Base-by-base conservation (phyloP, 2,797 vertebrate genomes). In the Sylvia borin region DNA sequence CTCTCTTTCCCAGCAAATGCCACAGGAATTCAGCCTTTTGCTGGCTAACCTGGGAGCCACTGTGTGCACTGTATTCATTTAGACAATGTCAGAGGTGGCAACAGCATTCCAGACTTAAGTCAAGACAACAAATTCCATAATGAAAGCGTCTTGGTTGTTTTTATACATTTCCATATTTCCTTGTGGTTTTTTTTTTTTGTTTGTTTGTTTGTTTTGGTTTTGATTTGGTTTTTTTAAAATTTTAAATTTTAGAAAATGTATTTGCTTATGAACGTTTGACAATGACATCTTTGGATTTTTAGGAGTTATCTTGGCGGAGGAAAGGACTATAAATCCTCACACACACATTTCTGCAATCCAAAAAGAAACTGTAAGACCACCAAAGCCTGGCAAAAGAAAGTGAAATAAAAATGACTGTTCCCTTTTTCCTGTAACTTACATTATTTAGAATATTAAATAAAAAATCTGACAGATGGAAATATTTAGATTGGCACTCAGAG, bases 391-490 rank as follows among this genome's bases (percentile, higher is more conserved):
- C 75, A 90, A 93, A 94, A 83, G 51, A 67, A 88, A 90, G 26
- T 48, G 42, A 88, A 93, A 94, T 90, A 76, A 85, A 93, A 90
- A 85, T 58, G 21, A 72, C 34, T 72, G 14, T 81, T 95, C 54
- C 26, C 3, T 89, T 90, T 91, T 73, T 13, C 72, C 77, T 86
- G 25, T 27, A 94, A 68, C 50, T 83, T 40, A 38, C 45, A 65
- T 95, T 90, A 73, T 87, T 92, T 24, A 68, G 42, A 90, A 85
- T 66, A 82, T 85, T 92, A 94, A 94, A 92, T 84, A 88, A 76
- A 55, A 90, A 90, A 85, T 70, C 26, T 88, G 78, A 80, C 87
- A 95, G 92, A 91, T 90, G 87, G 75, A 94, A 93, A 93, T 94
- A 93, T 90, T 96, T 95, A 90, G 72, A 89, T 79, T 93, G 78